Base-by-base conservation (phyloP, 53 echinoderm and acorn worm species). In the Hippasteria phrygiana region DNA sequence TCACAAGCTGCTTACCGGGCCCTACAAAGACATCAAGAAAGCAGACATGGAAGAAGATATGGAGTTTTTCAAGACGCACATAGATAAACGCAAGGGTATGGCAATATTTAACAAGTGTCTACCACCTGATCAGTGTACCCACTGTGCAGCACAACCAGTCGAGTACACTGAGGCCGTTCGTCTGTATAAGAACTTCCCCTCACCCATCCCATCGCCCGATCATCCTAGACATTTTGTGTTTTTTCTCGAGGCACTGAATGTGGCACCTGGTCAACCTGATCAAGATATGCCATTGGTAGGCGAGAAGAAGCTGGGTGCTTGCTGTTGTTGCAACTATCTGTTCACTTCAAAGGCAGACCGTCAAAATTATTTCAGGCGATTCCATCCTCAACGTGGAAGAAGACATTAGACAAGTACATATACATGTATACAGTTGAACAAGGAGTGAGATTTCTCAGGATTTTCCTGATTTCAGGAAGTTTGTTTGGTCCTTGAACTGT, bases 1-100 rank as follows among this genome's bases (percentile, higher is more conserved):
- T 5, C 79, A 79, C 56, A 37, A 20, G 10, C 40, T 79, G 0
- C 79, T 79, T 7, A 59, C 79, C 2, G 79, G 79, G 38, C 39
- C 79, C 39, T 41, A 56, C 39, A 59, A 33, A 24, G 59, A 79
- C 40, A 79, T 55, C 51, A 76, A 12, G 16, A 24, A 22, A 27
- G 29, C 64, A 4, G 56, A 16, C 6, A 32, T 9, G 10, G 26
- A 28, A 27, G 36, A 66, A 7, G 67, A 66, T 11, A 34, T 66
- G 34, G 3, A 33, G 6, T 66, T 66, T 35, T 66, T 66, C 36
- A 32, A 33, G 67, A 32, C 12, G 12, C 67, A 66, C 35, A 3
- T 66, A 1, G 36, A 66, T 66, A 10, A 35, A 0, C 9, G 67
- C 14, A 35, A 0, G 11, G 67, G 67, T 35, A 35, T 66, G 67